Base-by-base conservation (phyloP, 2,113 vertebrate genomes). In the Illadopsis cleaveri region DNA sequence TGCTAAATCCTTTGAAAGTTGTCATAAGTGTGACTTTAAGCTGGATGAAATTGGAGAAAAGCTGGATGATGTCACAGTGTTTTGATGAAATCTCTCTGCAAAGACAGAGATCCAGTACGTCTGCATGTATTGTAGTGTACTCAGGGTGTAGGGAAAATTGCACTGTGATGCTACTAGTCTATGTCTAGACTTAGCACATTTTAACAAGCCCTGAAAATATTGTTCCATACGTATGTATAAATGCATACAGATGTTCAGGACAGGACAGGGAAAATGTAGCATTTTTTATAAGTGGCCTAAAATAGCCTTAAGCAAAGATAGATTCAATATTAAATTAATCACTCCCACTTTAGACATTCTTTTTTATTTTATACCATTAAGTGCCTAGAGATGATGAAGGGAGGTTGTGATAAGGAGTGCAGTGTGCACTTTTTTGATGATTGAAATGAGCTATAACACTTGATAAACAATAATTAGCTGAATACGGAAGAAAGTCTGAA, bases 371-470 rank as follows among this genome's bases (percentile, higher is more conserved):
- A 61, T 66, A 48, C 65, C 89, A 45, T 93, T 60, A 83, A 82
- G 53, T 89, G 88, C 25, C 17, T 48, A 12, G 23, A 71, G n/a
- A 20, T 54, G 54, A 45, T 53, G 28, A 38, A 93, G 19, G 58
- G 78, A 91, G 64, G 37, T 89, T 86, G 28, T 85, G 78, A 89
- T 97, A 94, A 94, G 89, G n/a, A 90, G 38, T 83, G 53, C 77
- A 56, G 4, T 27, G 21, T 91, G 22, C 33, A 18, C 20, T 72
- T 69, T 82, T 95, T 90, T 95, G 86, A 61, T 96, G 72, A 90
- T 79, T 94, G 51, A 78, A 93, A 24, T 58, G 80, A 53, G 28
- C 24, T 85, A 5, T 83, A 81, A 71, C 12, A 31, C 72, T 91
- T 90, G n/a, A 61, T 90, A 90, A 86, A 40, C 48, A 92, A 56